These are phyloP conservation scores for Phalacrocorax brasilianus DNA, from an alignment of 2,113 vertebrate genomes.

Conservation along the genomic window DNA sequence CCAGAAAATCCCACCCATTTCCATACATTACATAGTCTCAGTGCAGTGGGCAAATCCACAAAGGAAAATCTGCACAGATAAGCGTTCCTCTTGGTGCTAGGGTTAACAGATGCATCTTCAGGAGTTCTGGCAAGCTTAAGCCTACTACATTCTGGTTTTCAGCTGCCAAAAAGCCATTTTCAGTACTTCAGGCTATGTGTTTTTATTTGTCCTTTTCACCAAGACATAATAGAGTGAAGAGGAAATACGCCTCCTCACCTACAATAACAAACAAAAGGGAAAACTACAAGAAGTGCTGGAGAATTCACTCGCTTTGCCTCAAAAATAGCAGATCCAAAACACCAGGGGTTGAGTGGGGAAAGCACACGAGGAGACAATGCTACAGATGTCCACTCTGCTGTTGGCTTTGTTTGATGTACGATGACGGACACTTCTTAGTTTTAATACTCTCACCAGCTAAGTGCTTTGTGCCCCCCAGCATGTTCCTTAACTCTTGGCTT, in stretches of 20 bases:
- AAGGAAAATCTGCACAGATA: background rate
- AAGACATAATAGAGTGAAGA: background rate
- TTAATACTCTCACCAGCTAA: background rate
- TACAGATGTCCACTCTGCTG: background rate
- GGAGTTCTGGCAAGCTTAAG: background rate
- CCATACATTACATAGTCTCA: background rate
- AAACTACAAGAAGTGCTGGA: background rate
- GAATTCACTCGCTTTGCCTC: background rate
- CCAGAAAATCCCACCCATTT: background rate
- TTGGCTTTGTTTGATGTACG: background rate
- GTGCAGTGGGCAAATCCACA: background rate
- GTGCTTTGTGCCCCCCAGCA: background rate
- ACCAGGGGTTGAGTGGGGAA: background rate
- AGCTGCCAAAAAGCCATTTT: background rate
- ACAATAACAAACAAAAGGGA: background rate
- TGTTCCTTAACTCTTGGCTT: background rate
- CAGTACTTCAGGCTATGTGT: background rate
- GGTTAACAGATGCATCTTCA: rapidly evolving
- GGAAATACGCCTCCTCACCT: background rate
- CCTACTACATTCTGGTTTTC: background rate
- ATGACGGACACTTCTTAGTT: background rate
- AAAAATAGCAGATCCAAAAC: background rate
- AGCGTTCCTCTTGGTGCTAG: background rate
- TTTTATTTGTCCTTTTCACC: background rate
- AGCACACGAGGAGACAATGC: rapidly evolving